phyloP scores from a whole-genome alignment of 2,797 vertebrate species.

The Notamacropus eugenii region DNA sequence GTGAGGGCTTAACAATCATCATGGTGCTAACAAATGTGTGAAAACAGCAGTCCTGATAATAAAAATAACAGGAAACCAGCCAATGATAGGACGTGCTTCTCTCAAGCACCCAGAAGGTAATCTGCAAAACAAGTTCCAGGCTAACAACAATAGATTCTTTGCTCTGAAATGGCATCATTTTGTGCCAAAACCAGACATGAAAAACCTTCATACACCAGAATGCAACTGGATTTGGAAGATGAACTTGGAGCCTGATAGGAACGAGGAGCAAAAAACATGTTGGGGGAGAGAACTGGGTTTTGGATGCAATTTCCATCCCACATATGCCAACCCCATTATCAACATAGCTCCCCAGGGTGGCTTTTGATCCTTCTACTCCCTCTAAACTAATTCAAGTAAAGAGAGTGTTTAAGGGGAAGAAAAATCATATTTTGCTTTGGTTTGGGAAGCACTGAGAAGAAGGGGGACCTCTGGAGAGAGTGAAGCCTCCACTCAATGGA shows the following conservation, averaged over 20 bases:
- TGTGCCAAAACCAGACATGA: not conserved
- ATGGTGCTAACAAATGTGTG: not conserved
- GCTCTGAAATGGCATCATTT: not conserved
- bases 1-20: not conserved
- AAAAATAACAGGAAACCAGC: not conserved
- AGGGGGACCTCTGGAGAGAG: constrained; percentile 79
- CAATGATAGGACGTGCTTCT: not conserved
- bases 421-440: constrained; percentile 69
- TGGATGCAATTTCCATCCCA: not conserved
- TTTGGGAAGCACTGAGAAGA: constrained; percentile 78
- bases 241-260: not conserved
- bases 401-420: constrained; percentile 70
- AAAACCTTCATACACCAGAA: not conserved
- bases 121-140: not conserved
- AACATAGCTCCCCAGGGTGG: not conserved
- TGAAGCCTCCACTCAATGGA: constrained; percentile 75
- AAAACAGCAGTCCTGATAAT: constrained; percentile 1
- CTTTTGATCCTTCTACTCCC: constrained; percentile 73
- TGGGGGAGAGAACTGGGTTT: not conserved
- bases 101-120: not conserved
- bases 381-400: constrained; percentile 73
- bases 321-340: not conserved
- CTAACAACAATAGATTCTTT: not conserved
- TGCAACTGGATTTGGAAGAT: not conserved
- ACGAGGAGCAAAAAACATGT: not conserved